A percentile compares a stretch with the other conserved stretches of the same genome.
Conservation (phyloP, 2,113 vertebrate species). For the Plestiodon gilberti region DNA sequence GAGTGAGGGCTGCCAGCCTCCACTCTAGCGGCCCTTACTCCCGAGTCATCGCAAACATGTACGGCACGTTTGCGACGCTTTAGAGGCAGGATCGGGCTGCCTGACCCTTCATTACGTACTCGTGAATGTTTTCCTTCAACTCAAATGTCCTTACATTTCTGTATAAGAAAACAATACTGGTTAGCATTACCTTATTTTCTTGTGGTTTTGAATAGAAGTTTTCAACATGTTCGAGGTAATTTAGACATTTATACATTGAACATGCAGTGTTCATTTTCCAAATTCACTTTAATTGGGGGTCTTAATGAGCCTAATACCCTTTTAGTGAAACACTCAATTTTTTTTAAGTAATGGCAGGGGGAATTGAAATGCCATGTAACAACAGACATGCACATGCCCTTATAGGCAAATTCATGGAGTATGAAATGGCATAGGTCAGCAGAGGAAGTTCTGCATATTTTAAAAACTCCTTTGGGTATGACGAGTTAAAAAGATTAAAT, state of each 20-base stretch:
- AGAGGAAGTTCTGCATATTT: neutral
- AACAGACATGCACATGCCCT: neutral
- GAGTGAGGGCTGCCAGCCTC: too few species aligned
- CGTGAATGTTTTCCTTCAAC: neutral
- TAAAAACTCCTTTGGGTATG: neutral
- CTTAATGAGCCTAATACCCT: too few species aligned
- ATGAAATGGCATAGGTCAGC: neutral
- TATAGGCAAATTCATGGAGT: neutral
- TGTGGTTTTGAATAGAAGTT: neutral
- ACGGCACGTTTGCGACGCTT: too few species aligned
- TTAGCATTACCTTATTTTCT: neutral
- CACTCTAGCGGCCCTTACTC: too few species aligned
- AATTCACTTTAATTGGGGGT: neutral
- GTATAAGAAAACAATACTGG: neutral
- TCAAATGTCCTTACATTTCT: neutral
- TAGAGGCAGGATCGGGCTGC: too few species aligned
- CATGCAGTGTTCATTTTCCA: neutral
- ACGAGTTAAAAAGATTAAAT: neutral
- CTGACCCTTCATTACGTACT: neutral
- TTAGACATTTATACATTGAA: neutral
- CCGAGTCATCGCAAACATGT: too few species aligned
- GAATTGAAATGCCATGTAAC: neutral
- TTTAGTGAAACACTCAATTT: neutral
- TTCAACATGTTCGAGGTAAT: neutral
- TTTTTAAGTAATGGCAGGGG: too few species aligned